Percentiles rank a stretch among this genome's conserved stretches.
Evolutionary conservation across 2,888 invertebrate genomes (phyloP).

Genomic region (Nomada hirtipes): DNA sequence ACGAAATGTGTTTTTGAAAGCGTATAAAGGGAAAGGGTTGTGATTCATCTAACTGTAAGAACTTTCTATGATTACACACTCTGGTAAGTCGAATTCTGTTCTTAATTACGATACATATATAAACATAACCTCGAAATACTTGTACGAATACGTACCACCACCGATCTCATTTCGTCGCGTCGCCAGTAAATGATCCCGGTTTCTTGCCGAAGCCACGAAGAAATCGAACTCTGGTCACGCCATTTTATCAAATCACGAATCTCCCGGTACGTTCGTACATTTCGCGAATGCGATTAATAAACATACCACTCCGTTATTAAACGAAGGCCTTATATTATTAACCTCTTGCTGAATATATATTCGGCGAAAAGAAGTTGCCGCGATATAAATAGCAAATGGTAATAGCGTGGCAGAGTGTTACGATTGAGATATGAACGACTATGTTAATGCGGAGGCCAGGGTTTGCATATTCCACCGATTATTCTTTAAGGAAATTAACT

Average conservation of each 20-base stretch:
- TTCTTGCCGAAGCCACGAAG: not conserved
- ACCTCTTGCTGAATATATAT: not conserved
- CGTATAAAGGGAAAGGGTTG: slow-evolving; percentile 74
- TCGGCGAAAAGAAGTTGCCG: not conserved
- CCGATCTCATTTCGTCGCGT: not conserved
- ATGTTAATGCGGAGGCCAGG: no score
- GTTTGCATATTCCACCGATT: no score
- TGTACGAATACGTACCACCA: not conserved
- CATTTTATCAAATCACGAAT: not conserved
- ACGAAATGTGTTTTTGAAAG: slow-evolving; percentile 80
- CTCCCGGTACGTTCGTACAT: not conserved
- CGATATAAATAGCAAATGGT: not conserved
- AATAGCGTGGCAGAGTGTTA: not conserved
- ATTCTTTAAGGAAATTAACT: no score
- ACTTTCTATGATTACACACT: slow-evolving; percentile 42
- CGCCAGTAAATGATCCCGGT: not conserved
- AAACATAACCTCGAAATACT: slow-evolving; percentile 70
- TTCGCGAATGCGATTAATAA: not conserved
- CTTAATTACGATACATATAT: slow-evolving; percentile 51
- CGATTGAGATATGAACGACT: no score
- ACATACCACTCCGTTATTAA: not conserved
- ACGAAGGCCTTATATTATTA: not conserved
- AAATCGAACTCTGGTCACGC: no score
- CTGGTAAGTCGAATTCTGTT: slow-evolving; percentile 36
- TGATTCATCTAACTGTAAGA: slow-evolving; percentile 30